Evolutionary conservation across 2,888 invertebrate genomes (phyloP).

Genomic region (Phengaris alcon): DNA sequence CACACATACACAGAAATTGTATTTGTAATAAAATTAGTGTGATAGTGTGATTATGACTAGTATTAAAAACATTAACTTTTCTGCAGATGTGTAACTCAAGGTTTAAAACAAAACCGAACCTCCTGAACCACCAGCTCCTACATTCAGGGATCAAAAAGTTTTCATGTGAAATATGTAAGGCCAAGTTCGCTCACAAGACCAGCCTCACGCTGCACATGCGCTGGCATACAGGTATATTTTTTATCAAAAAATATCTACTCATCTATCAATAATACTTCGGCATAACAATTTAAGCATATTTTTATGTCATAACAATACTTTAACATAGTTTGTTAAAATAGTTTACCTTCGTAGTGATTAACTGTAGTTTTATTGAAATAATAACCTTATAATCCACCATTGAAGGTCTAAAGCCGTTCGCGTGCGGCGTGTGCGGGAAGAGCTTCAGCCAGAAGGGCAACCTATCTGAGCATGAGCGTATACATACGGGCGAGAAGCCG

Average conservation of each 20-base stretch:
- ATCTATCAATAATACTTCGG: no score
- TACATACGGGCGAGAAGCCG: conserved; percentile 89
- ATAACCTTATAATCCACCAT: background rate
- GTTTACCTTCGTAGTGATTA: no score
- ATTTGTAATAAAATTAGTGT: no score
- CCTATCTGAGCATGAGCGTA: conserved; percentile 86
- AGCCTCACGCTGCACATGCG: conserved; percentile 86
- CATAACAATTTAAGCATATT: no score
- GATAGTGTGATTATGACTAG: background rate
- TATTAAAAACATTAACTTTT: background rate
- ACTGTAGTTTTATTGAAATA: background rate
- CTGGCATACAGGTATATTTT: conserved; percentile 79
- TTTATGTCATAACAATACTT: no score
- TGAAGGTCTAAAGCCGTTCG: conserved; percentile 81
- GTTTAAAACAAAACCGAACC: conserved; percentile 86
- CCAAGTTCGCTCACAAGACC: conserved; percentile 87
- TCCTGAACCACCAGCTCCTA: conserved; percentile 84
- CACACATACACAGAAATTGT: no score
- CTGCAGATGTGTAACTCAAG: conserved; percentile 73
- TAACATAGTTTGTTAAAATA: no score
- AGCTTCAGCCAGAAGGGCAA: conserved; percentile 89
- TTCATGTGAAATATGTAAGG: conserved; percentile 84
- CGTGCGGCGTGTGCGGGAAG: conserved; percentile 84
- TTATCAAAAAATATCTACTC: no score
- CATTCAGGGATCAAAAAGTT: conserved; percentile 86